These are phyloP conservation scores for Geothlypis trichas DNA, from an alignment of 2,113 vertebrate genomes.

Conservation along the genomic window DNA sequence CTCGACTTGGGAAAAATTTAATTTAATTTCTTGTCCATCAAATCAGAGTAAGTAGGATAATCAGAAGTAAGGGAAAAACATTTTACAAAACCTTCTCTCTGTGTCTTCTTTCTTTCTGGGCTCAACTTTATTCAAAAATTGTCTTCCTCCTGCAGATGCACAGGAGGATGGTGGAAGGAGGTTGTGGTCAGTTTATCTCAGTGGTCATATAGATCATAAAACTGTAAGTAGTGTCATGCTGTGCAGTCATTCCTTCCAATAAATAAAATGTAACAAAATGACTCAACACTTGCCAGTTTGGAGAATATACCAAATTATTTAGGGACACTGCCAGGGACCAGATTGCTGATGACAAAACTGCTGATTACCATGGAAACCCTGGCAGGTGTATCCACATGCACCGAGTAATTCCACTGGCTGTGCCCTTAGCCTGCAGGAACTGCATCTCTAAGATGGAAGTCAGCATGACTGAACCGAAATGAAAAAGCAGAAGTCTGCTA, in stretches of 20 bases:
- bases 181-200: neutral
- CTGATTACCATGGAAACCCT: neutral
- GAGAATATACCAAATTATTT: neutral
- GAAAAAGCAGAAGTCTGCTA: neutral
- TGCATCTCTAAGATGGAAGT: neutral
- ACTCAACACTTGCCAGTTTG: neutral
- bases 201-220: neutral
- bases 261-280: neutral
- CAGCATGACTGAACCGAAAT: neutral
- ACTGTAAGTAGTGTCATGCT: neutral
- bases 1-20: neutral
- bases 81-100: neutral
- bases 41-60: neutral
- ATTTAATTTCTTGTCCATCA: neutral
- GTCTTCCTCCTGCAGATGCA: accelerated
- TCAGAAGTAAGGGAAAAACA: neutral
- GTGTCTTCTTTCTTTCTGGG: neutral
- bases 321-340: neutral
- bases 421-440: neutral
- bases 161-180: neutral
- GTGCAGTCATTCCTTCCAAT: neutral
- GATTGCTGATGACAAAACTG: neutral
- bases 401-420: neutral
- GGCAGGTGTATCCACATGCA: neutral
- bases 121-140: neutral